Evolutionary conservation across 2,888 invertebrate genomes (phyloP).

Genomic region (Heliothis peltigera): DNA sequence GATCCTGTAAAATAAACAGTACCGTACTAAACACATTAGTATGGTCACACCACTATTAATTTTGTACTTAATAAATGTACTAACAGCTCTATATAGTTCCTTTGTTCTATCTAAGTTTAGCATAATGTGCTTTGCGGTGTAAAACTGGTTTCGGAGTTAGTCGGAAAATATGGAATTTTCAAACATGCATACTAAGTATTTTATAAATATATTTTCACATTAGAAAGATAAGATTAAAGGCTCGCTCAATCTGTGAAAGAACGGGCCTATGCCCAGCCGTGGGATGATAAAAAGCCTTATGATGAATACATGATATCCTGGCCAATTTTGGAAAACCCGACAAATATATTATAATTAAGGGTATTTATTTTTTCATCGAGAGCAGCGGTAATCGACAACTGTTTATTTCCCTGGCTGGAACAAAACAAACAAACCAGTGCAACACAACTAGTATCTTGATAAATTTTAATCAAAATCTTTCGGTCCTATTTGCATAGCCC

Average conservation of each 20-base stretch:
- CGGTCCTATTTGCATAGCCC: conserved; percentile 83
- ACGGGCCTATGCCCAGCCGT: too few relatives aligned
- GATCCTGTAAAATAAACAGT: conserved; percentile 25
- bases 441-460: conserved; percentile 68
- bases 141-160: background rate
- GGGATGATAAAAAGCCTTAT: too few relatives aligned
- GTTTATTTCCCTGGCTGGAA: background rate
- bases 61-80: conserved; percentile 9
- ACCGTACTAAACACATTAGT: conserved; percentile 9
- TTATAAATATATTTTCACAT: too few relatives aligned
- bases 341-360: too few relatives aligned
- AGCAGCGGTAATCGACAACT: too few relatives aligned
- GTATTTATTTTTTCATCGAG: too few relatives aligned
- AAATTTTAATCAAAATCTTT: conserved; percentile 87
- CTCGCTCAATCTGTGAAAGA: too few relatives aligned
- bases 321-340: too few relatives aligned
- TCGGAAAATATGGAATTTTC: background rate
- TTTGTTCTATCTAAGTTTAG: background rate
- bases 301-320: too few relatives aligned
- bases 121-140: background rate
- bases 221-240: too few relatives aligned
- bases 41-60: conserved; percentile 6
- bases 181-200: too few relatives aligned
- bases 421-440: conserved; percentile 30
- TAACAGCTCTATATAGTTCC: background rate